Evolutionary conservation across 2,797 vertebrate genomes (phyloP), one percentile per base, ranked within the genome.

Genomic region (Pseudomugil gertrudae): DNA sequence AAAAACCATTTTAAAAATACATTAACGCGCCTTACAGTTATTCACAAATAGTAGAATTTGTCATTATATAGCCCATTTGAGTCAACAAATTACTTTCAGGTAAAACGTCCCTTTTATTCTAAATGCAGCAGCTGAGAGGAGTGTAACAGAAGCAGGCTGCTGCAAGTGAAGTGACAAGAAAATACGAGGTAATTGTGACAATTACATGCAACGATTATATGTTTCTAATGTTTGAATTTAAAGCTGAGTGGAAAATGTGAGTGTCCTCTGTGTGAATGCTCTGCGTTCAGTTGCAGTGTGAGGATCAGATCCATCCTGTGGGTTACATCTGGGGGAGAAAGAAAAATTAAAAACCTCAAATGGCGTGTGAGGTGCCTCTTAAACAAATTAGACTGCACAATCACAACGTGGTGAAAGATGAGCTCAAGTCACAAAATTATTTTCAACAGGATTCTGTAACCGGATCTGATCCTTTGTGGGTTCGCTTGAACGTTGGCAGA

Each of bases 361-460:
- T 70, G 78, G 43, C 23, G 21, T 23, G 45, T 66, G 69, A 83
- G 63, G 64, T 63, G 57, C 66, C 81, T 84, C 63, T 70, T 72
- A 63, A 35, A 78, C 54, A 76, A 88, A 92, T 94, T 87, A 92
- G 76, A 84, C 92, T 90, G 91, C 89, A 83, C 62, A 70, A 88
- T 92, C 91, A 92, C 90, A 87, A 72, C 14, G 87, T 73, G 85
- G 62, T 75, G 80, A 92, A 86, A 90, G 86, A 82, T 27, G 84
- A 89, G 85, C 84, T 83, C 62, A 79, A 76, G 72, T 70, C 83
- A 32, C 76, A 67, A 87, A 87, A 89, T 85, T 81, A 88, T 90
- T 89, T 89, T 90, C 89, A 85, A 90, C 79, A 81, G 78, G 76
- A 72, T 87, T 88, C 76, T 81, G 88, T 85, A 92, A 93, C 86